Evolutionary conservation across 2,888 invertebrate genomes (phyloP), one percentile per base, ranked within the genome.

Genomic region (Scaptomyza polygonia): DNA sequence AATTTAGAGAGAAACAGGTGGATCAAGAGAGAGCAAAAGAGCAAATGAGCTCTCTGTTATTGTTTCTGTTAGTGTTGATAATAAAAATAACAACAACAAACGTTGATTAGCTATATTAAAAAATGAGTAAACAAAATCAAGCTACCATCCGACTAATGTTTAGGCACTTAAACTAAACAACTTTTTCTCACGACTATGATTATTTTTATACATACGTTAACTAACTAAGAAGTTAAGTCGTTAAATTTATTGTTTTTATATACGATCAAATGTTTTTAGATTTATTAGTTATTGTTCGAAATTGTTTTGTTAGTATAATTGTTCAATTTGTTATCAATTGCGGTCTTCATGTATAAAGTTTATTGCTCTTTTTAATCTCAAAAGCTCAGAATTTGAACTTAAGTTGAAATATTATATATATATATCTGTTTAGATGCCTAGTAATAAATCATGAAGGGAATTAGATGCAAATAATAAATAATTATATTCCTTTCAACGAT

Each of bases 11-110:
- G 5, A 36, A 12, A 49, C 5, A 25, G 5, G 5, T 25, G 5
- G 4, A 25, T 3, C 5, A 25, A 25, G 16, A 57, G 40, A 21
- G 42, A 3, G 25, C 34, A 12, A 45, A 40, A 1, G 27, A 7
- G 21, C 16, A 11, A 2, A 29, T 12, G 5, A 6, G 32, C 57
- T 67, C 73, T 72, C 74, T 72, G 68, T 72, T 72, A 57, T 70
- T 63, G 42, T 70, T 54, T 6, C 18, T 32, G 16, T 45, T 30
- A 12, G 8, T 9, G 4, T n/a, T 18, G 34, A 9, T 36, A 16
- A 16, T 1, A 25, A 16, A 18, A n/a, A 14, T 2, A 40, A 40
- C 25, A 34, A 51, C 32, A 61, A 61, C 5, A 18, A 61, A 27
- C 5, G 9, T 5, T 14, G 12, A 9, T 61, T 25, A 21, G 5